phyloP scores from a whole-genome alignment of 2,113 vertebrate species.

The Cololabis saira region DNA sequence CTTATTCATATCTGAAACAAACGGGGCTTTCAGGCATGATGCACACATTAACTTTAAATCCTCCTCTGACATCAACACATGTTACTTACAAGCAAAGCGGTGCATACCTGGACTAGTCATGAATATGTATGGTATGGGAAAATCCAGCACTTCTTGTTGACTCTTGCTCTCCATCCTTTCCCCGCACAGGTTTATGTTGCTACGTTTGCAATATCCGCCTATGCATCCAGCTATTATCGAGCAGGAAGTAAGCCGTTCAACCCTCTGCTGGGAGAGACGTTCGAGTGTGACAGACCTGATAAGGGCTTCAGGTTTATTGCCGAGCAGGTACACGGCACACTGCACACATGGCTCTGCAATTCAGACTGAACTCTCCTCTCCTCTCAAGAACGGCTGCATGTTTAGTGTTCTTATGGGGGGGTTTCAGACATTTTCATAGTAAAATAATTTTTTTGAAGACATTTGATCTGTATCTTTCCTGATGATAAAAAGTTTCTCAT shows the following conservation, averaged over 20 bases:
- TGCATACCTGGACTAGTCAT: too few relatives aligned
- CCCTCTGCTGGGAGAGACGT: constrained; percentile 96
- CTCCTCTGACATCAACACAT: too few relatives aligned
- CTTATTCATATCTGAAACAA: too few relatives aligned
- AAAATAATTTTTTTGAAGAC: too few relatives aligned
- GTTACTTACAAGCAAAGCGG: too few relatives aligned
- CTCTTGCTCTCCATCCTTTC: background rate
- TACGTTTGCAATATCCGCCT: constrained; percentile 92
- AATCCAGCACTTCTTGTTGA: background rate
- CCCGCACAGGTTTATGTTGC: constrained; percentile 90
- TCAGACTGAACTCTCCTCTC: background rate
- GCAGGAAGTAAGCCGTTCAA: constrained; percentile 98
- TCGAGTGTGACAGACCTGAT: constrained; percentile 91
- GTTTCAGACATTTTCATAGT: too few relatives aligned
- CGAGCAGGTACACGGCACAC: constrained; percentile 86
- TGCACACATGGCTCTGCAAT: background rate
- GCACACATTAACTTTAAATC: too few relatives aligned
- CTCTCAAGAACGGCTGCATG: background rate
- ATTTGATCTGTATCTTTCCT: too few relatives aligned
- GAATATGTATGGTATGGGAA: background rate
- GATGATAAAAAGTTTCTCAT: too few relatives aligned
- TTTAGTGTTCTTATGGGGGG: too few relatives aligned
- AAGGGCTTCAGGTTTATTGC: constrained; percentile 92
- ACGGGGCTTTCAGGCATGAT: too few relatives aligned
- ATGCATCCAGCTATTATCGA: constrained; percentile 90